phyloP scores from a whole-genome alignment of 2,113 vertebrate species.

The Microcebus tavaratra region DNA sequence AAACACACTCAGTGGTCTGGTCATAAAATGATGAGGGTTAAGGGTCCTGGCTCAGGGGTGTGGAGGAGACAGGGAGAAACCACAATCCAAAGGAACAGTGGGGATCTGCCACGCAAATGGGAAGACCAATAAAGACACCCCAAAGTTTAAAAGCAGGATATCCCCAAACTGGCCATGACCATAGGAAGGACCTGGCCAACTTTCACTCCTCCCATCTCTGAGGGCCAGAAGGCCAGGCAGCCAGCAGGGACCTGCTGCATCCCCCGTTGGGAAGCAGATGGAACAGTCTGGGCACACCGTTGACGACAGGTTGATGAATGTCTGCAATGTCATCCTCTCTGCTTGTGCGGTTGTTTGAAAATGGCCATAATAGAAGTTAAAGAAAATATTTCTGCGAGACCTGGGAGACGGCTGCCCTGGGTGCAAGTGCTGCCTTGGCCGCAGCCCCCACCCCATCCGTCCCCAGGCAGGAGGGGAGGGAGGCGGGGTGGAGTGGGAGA shows the following conservation, averaged over 20 bases:
- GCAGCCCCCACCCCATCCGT: not conserved
- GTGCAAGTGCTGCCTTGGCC: not conserved
- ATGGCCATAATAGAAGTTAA: not conserved
- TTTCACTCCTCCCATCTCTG: not conserved
- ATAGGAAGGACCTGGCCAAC: not conserved
- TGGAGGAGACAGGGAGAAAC: not conserved
- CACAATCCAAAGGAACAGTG: not conserved
- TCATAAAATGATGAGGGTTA: not conserved
- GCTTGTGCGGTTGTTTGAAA: not conserved
- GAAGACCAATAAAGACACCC: not conserved
- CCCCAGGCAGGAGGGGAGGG: not conserved
- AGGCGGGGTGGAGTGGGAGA: not conserved
- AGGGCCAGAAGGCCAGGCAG: not conserved
- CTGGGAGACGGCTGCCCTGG: not conserved
- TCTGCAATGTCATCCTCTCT: not conserved
- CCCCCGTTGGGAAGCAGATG: accelerated
- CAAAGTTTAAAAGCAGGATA: not conserved
- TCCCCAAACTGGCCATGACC: not conserved
- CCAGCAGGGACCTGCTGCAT: not conserved
- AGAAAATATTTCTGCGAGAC: not conserved
- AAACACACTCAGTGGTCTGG: not conserved
- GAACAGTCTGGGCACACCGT: not conserved
- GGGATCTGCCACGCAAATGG: not conserved
- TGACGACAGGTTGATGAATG: not conserved
- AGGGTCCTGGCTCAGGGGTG: not conserved